phyloP scores from a whole-genome alignment of 2,888 invertebrate species.

The Drosophila bunnanda region DNA sequence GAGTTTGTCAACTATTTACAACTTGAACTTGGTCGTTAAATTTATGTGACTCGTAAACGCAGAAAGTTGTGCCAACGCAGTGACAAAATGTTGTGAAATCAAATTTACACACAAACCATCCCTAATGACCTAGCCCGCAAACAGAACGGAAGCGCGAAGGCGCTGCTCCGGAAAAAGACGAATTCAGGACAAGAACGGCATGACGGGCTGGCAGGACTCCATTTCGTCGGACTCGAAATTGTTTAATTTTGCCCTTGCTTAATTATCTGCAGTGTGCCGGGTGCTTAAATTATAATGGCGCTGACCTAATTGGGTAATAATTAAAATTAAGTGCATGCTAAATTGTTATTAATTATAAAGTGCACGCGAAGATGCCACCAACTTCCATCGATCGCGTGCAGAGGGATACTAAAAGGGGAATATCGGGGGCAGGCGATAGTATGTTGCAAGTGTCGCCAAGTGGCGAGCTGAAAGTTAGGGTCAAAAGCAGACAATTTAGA shows the following conservation, averaged over 20 bases:
- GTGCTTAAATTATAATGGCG: conserved; percentile 65
- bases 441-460: conserved; percentile 53
- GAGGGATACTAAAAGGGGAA: neutral
- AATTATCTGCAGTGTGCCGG: conserved; percentile 56
- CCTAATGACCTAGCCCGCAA: conserved; percentile 62
- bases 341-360: conserved; percentile 76
- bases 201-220: conserved; percentile 7
- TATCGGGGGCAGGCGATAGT: conserved; percentile 17
- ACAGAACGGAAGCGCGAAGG: conserved; percentile 19
- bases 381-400: conserved; percentile 38
- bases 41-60: conserved; percentile 75
- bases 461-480: conserved; percentile 23
- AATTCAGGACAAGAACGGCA: conserved; percentile 8
- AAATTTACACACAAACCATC: conserved; percentile 76
- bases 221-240: conserved; percentile 55
- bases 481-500: conserved; percentile 22
- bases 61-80: conserved; percentile 62
- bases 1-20: conserved; percentile 71
- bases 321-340: conserved; percentile 75
- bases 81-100: conserved; percentile 78
- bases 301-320: conserved; percentile 79
- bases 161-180: conserved; percentile 28
- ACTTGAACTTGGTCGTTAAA: conserved; percentile 67
- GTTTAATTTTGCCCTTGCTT: conserved; percentile 72
- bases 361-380: conserved; percentile 28